phyloP scores from a whole-genome alignment of 2,113 vertebrate genomes.

The Picathartes gymnocephalus region DNA sequence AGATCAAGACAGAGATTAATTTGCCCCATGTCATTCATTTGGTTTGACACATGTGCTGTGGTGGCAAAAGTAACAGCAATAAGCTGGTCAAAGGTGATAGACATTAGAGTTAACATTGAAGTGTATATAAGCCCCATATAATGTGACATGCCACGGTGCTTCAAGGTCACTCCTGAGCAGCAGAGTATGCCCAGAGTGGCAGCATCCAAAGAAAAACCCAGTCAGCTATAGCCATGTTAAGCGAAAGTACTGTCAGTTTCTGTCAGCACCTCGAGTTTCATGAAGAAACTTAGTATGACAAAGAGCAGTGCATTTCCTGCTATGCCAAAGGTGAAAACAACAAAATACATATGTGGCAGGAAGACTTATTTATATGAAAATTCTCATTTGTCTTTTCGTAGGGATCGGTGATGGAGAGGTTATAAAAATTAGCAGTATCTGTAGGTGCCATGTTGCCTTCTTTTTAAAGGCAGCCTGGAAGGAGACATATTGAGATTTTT shows the following conservation, averaged over 20 bases:
- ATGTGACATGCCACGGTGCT: neutral
- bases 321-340: slow-evolving; percentile 52
- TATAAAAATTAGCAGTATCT: neutral
- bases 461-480: neutral
- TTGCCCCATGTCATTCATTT: neutral
- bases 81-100: slow-evolving; percentile 63
- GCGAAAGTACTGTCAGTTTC: slow-evolving; percentile 48
- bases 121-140: slow-evolving; percentile 47
- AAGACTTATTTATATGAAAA: slow-evolving; percentile 44
- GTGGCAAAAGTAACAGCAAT: slow-evolving; percentile 57
- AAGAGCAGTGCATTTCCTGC: slow-evolving; percentile 65
- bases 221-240: slow-evolving; percentile 69
- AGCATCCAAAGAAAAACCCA: slow-evolving; percentile 65
- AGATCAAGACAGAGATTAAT: slow-evolving; percentile 13
- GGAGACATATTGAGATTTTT: neutral
- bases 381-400: neutral
- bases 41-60: slow-evolving; percentile 19
- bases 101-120: slow-evolving; percentile 66
- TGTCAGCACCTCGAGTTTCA: slow-evolving; percentile 52
- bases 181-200: slow-evolving; percentile 61
- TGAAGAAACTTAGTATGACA: slow-evolving; percentile 38
- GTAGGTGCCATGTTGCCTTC: neutral
- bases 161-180: slow-evolving; percentile 44
- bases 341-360: slow-evolving; percentile 33
- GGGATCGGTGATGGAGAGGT: neutral